Conservation (phyloP, 23 tunicate genomes). For the Clavelina lepadiformis region DNA sequence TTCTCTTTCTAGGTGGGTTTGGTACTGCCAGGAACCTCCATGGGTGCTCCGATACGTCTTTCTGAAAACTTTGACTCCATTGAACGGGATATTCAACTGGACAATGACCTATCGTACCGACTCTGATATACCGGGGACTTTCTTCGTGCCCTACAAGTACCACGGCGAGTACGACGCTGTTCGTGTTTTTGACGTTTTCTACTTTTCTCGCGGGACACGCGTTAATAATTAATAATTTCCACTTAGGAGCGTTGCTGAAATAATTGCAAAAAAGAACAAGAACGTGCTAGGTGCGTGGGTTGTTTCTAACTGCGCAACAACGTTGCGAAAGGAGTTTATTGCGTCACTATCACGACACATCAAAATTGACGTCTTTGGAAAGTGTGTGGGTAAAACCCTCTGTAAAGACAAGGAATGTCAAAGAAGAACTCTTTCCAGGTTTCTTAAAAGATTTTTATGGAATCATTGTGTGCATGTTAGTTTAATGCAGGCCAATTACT, state of each 20-base stretch:
- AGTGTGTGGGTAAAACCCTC: slow-evolving; percentile 27
- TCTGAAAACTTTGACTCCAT: slow-evolving; percentile 50
- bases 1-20: slow-evolving; percentile 96
- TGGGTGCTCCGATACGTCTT: slow-evolving; percentile 63
- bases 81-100: slow-evolving; percentile 74
- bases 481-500: too few species aligned
- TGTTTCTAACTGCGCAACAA: slow-evolving; percentile 57
- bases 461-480: too few species aligned
- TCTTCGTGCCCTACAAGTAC: neutral
- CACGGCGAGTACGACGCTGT: too few species aligned
- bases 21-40: slow-evolving; percentile 83
- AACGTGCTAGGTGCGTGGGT: slow-evolving; percentile 56
- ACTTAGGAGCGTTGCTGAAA: slow-evolving; percentile 24
- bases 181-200: too few species aligned
- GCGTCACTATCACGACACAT: slow-evolving; percentile 38
- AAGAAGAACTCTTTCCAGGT: too few species aligned
- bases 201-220: too few species aligned
- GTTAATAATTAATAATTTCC: too few species aligned
- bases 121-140: slow-evolving; percentile 47
- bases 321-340: slow-evolving; percentile 25
- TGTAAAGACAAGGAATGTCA: too few species aligned
- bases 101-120: slow-evolving; percentile 82
- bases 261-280: slow-evolving; percentile 14
- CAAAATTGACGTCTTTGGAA: slow-evolving; percentile 52
- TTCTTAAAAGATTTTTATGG: too few species aligned